phyloP scores from a whole-genome alignment of 2,113 vertebrate species.

The Pseudois nayaur region DNA sequence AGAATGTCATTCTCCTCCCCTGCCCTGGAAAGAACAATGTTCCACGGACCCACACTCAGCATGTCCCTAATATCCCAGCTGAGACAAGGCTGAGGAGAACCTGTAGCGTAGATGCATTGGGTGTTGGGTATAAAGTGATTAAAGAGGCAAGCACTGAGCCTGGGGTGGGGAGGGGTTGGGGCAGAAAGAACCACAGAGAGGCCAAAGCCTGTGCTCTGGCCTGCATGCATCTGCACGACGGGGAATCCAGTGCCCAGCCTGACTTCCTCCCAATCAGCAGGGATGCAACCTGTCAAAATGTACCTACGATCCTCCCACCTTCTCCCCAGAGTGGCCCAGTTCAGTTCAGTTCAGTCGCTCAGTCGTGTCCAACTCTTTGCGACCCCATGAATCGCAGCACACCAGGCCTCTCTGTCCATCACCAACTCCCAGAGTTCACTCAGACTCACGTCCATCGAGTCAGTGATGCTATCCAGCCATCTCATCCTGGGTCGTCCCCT shows the following conservation, averaged over 20 bases:
- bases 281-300: not conserved
- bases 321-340: not conserved
- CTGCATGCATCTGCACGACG: rapidly evolving
- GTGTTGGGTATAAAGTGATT: not conserved
- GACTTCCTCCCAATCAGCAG: not conserved
- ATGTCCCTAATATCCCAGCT: not conserved
- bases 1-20: not conserved
- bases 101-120: rapidly evolving
- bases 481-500: too few relatives aligned
- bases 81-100: not conserved
- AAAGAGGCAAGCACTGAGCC: not conserved
- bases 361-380: too few relatives aligned
- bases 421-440: too few relatives aligned
- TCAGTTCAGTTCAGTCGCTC: too few relatives aligned
- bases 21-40: not conserved
- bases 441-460: too few relatives aligned
- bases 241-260: not conserved
- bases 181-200: not conserved
- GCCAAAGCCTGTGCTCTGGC: rapidly evolving
- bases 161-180: not conserved
- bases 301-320: rapidly evolving
- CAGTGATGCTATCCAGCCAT: too few relatives aligned
- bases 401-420: too few relatives aligned
- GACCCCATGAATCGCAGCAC: too few relatives aligned
- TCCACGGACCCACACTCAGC: not conserved